A percentile compares a stretch with the other conserved stretches of the same genome.
Conservation (phyloP, 2,797 vertebrate species). For the Emydoidea blandingii region DNA sequence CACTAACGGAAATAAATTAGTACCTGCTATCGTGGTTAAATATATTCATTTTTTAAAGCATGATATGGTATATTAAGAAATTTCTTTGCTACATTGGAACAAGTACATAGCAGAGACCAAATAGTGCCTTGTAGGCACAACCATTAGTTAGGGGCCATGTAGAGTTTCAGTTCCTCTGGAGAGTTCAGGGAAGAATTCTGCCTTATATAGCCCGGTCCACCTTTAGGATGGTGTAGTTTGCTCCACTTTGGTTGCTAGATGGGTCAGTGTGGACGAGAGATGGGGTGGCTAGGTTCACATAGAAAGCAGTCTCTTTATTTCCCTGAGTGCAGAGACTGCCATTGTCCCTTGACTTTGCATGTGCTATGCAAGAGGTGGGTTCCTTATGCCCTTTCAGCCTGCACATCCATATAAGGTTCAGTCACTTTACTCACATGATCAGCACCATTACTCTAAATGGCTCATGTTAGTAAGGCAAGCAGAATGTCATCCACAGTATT, state of each 20-base stretch:
- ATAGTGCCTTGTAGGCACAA: not conserved
- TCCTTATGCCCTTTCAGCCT: not conserved
- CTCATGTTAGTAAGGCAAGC: not conserved
- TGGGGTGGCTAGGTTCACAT: not conserved
- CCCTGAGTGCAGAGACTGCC: not conserved
- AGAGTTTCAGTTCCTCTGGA: not conserved
- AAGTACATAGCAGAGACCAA: not conserved
- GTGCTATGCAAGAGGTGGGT: not conserved
- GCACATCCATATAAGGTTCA: not conserved
- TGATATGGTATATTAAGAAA: constrained; percentile 23
- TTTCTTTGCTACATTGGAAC: not conserved
- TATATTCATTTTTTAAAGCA: constrained; percentile 33
- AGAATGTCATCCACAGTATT: not conserved
- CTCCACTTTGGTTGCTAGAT: not conserved
- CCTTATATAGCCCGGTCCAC: not conserved
- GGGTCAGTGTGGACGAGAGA: not conserved
- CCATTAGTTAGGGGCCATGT: not conserved
- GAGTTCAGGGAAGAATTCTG: not conserved
- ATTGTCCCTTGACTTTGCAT: not conserved
- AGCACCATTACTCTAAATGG: not conserved
- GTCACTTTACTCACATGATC: not conserved
- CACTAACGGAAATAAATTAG: constrained; percentile 77
- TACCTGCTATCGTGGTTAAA: constrained; percentile 70
- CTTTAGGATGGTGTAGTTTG: not conserved
- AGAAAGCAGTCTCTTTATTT: not conserved